Base-by-base conservation (phyloP, 2,888 invertebrate species). In the Drosophila engyochracea region DNA sequence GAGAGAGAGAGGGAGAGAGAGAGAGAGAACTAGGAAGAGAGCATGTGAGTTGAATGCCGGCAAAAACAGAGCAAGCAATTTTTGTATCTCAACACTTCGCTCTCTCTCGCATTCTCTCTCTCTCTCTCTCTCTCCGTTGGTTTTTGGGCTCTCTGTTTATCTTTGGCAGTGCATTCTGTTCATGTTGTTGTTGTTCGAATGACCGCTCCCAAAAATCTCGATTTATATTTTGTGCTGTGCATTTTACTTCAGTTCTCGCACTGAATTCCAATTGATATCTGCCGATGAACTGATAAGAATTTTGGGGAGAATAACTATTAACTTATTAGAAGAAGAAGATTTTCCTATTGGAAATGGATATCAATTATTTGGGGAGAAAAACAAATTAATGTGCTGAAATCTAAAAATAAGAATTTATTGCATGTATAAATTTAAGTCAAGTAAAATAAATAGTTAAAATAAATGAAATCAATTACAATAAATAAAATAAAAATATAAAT, bases 191-290 rank as follows among this genome's bases (percentile, higher is more conserved):
- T 66, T 74, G 70, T 52, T 58, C 37, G n/a, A 57, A 65, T 64
- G 78, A 75, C 85, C 90, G 90, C 85, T 85, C 90, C 85, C 85
- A 78, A 90, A 81, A 81, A 72, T 55, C 62, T 53, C 61, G 71
- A 77, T 87, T 89, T 70, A 49, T 82, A 79, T 88, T 70, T 73
- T 59, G 57, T 51, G 59, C 61, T 77, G 51, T 44, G 44, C 12
- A 22, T 44, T 22, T 22, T 12, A 70, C 51, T 70, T 74, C 64
- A 44, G 19, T 39, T 31, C 37, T 22, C 53, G 49, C 60, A 76
- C 22, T 59, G 57, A 44, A 64, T 58, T 54, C 16, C 62, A 44
- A 67, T 78, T 70, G 65, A 65, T 65, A 59, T 62, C 12, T 69
- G 57, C n/a, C 53, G 61, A 19, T 70, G 31, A 44, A 64, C 70